Conservation (phyloP, 2,797 vertebrate species). For the Acomys russatus region DNA sequence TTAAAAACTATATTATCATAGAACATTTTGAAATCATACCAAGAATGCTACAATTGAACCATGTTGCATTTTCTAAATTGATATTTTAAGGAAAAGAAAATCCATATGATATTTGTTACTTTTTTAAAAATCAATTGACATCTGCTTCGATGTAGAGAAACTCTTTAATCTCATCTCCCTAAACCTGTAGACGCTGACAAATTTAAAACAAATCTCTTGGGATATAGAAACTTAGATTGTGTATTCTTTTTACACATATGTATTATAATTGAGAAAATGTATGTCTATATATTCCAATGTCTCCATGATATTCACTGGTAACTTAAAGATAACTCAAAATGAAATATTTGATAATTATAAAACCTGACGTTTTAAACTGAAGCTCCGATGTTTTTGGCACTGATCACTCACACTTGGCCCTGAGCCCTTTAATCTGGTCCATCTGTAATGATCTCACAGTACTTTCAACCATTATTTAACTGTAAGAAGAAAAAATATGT, state of each 20-base stretch:
- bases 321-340: constrained; percentile 82
- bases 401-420: constrained; percentile 88
- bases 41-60: constrained; percentile 49
- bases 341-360: constrained; percentile 87
- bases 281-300: constrained; percentile 60
- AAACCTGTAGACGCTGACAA: constrained; percentile 52
- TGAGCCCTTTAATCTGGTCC: constrained; percentile 92
- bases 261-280: constrained; percentile 70
- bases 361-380: constrained; percentile 82
- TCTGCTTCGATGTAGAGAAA: constrained; percentile 66
- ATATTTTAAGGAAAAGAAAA: constrained; percentile 74
- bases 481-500: constrained; percentile 92
- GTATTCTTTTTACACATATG: constrained; percentile 74
- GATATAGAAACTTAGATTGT: constrained; percentile 77
- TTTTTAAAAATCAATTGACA: constrained; percentile 17
- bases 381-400: constrained; percentile 87
- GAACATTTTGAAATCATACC: constrained; percentile 68
- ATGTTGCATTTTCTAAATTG: constrained; percentile 67
- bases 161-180: constrained; percentile 77
- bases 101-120: constrained; percentile 72
- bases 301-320: constrained; percentile 80
- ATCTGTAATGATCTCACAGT: constrained; percentile 93
- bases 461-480: constrained; percentile 94
- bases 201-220: constrained; percentile 77
- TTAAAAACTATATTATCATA: not conserved